These are phyloP conservation scores for Rhynchomys soricoides DNA, from an alignment of 2,113 vertebrate species.

Conservation along the genomic window DNA sequence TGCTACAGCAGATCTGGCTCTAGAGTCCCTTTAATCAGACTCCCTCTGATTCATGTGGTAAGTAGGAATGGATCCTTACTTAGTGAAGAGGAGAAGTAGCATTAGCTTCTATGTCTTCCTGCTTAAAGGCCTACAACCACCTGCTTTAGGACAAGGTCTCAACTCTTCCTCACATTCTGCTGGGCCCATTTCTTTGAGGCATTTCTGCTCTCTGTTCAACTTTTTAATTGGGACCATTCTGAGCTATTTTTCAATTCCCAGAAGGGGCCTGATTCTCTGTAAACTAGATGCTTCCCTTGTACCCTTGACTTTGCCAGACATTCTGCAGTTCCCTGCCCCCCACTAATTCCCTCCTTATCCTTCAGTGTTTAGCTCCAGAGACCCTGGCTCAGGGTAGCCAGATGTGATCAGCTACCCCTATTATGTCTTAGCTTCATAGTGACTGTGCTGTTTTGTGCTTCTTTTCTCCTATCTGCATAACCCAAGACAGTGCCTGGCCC, in stretches of 20 bases:
- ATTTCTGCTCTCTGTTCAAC: too few relatives aligned
- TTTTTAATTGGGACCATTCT: neutral
- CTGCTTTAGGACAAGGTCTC: neutral
- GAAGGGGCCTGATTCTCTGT: neutral
- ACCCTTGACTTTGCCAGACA: neutral
- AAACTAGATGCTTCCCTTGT: neutral
- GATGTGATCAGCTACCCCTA: neutral
- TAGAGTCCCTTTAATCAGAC: neutral
- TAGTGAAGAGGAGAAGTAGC: neutral
- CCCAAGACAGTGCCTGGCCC: neutral
- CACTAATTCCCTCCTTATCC: neutral
- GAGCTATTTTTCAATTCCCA: neutral
- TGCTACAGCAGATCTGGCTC: neutral
- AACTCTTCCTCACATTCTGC: neutral
- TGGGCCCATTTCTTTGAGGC: neutral
- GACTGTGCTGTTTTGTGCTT: neutral
- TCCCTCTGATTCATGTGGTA: constrained; percentile 7
- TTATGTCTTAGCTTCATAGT: neutral
- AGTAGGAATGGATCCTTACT: neutral
- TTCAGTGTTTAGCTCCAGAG: neutral
- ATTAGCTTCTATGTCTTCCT: neutral
- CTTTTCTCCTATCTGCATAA: neutral
- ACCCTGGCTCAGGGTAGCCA: neutral
- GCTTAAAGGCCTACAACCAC: neutral
- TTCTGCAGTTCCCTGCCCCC: neutral